Conservation (phyloP, 2,888 invertebrate genomes). For the Opisthograptis luteolata region DNA sequence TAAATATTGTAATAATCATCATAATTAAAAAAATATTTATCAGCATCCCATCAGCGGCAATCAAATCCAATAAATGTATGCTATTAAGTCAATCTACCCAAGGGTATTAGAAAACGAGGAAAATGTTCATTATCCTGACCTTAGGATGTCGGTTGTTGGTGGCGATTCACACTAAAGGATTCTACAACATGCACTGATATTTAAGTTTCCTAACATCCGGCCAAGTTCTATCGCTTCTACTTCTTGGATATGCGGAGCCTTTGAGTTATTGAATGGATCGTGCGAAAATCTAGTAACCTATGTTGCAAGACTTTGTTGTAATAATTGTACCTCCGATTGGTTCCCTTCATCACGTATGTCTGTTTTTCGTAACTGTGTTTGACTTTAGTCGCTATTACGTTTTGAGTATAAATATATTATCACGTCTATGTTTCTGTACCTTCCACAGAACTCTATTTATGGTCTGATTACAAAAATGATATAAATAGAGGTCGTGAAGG, state of each 20-base stretch:
- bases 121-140: constrained; percentile 57
- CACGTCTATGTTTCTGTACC: no score
- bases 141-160: constrained; percentile 44
- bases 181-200: constrained; percentile 17
- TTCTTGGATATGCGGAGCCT: constrained; percentile 5
- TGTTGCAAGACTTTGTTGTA: constrained; percentile 11
- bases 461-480: no score
- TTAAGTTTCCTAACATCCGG: constrained; percentile 24
- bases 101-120: constrained; percentile 69
- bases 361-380: constrained; percentile 5
- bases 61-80: constrained; percentile 9
- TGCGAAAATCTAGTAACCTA: constrained; percentile 4
- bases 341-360: constrained; percentile 2
- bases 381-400: no score
- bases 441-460: no score
- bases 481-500: no score
- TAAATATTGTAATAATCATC: no score
- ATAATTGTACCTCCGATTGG: constrained; percentile 20
- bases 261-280: constrained; percentile 11
- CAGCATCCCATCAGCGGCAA: constrained; percentile 13
- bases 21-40: not conserved
- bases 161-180: constrained; percentile 45
- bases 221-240: constrained; percentile 9
- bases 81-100: constrained; percentile 43
- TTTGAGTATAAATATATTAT: no score